These are phyloP conservation scores for Thera britannica DNA, from an alignment of 2,888 invertebrate genomes.

Conservation along the genomic window DNA sequence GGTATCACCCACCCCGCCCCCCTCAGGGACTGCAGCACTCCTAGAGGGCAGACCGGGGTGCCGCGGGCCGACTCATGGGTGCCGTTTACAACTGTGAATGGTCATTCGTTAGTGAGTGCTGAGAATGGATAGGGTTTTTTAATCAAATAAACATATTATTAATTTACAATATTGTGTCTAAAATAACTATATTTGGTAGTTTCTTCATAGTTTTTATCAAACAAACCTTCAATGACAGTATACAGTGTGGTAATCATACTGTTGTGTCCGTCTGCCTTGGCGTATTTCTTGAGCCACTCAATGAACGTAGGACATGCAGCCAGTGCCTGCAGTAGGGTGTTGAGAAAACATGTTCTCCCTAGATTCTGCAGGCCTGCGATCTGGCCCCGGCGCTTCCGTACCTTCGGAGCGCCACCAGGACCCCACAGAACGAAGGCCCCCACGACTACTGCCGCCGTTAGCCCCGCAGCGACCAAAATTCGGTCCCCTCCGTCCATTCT, in stretches of 20 bases:
- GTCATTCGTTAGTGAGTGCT: not conserved
- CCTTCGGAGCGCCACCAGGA: constrained; percentile 86
- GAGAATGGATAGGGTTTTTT: not conserved
- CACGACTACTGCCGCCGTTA: constrained; percentile 92
- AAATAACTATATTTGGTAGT: too few species aligned
- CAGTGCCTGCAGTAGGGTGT: constrained; percentile 95
- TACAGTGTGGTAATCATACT: constrained; percentile 90
- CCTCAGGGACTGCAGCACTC: constrained; percentile 90
- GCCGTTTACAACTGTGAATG: constrained; percentile 87
- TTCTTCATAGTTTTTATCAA: not conserved
- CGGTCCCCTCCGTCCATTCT: constrained; percentile 90
- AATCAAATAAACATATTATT: constrained; percentile 64
- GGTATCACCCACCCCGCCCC: constrained; percentile 94
- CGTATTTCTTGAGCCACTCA: constrained; percentile 90
- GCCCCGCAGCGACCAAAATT: constrained; percentile 91
- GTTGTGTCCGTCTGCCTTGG: constrained; percentile 86
- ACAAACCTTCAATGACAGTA: constrained; percentile 89
- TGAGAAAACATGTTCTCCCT: constrained; percentile 96
- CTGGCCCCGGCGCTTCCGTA: constrained; percentile 88
- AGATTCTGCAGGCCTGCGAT: constrained; percentile 95
- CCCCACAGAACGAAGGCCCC: constrained; percentile 94
- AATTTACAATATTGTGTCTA: too few species aligned
- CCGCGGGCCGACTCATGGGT: constrained; percentile 88
- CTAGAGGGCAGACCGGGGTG: constrained; percentile 80
- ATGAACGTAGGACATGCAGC: constrained; percentile 94